These are phyloP conservation scores for Drosophila leontia DNA, from an alignment of 1,140 invertebrate genomes.

Conservation along the genomic window DNA sequence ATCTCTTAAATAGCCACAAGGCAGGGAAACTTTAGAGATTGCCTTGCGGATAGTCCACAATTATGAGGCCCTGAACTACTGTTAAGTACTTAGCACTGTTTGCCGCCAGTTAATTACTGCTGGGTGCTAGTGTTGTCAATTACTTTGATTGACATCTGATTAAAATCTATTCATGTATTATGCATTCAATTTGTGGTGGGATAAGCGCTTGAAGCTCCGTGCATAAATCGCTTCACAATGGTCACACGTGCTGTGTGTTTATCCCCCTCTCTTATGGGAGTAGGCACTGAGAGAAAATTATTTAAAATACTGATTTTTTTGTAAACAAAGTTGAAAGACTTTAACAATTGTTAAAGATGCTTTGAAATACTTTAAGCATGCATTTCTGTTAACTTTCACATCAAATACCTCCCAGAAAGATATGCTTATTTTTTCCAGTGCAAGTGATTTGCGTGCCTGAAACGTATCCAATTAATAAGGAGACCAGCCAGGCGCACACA, in stretches of 20 bases:
- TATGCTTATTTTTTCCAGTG: background rate
- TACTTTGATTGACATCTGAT: conserved; percentile 53
- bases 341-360: background rate
- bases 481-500: conserved; percentile 9
- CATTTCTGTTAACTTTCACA: too few species aligned
- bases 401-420: too few species aligned
- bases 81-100: conserved; percentile 13
- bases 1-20: background rate
- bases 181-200: conserved; percentile 41
- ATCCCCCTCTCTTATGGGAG: background rate
- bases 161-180: conserved; percentile 42
- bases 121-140: conserved; percentile 9
- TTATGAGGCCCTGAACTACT: conserved; percentile 8
- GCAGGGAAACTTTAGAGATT: conserved; percentile 4
- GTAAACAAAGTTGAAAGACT: rapidly evolving
- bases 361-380: background rate
- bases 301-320: background rate
- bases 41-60: conserved; percentile 1
- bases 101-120: conserved; percentile 20
- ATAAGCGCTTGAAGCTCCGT: conserved; percentile 23
- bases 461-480: conserved; percentile 64
- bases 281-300: background rate
- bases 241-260: conserved; percentile 7
- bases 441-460: conserved; percentile 38
- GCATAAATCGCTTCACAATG: conserved; percentile 41